Evolutionary conservation across 2,888 invertebrate species (phyloP).

Genomic region (Caenorhabditis sinica): DNA sequence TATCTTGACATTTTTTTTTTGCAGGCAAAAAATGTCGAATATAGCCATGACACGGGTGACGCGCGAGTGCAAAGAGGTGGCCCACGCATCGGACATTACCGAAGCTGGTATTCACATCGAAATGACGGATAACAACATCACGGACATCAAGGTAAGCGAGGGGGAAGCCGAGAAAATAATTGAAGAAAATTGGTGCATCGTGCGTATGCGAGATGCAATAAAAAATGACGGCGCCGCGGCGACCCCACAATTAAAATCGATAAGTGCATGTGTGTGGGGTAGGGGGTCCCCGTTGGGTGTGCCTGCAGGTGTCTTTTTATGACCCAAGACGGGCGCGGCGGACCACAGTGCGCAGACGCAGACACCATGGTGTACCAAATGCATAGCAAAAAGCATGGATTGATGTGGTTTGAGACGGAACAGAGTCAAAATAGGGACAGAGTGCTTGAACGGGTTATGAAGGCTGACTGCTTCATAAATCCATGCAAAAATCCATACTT

Average conservation of each 20-base stretch:
- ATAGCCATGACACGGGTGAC: constrained; percentile 97
- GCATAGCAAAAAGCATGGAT: constrained; percentile 13
- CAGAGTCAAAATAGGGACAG: background rate
- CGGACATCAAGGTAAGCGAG: constrained; percentile 90
- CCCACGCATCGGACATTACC: constrained; percentile 85
- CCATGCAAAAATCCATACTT: too few species aligned
- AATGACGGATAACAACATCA: constrained; percentile 92
- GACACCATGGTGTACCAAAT: background rate
- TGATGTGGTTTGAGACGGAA: background rate
- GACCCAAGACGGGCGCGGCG: background rate
- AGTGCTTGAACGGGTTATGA: too few species aligned
- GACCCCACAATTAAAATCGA: constrained; percentile 19
- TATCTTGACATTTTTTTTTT: background rate
- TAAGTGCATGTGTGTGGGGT: background rate
- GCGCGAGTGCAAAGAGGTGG: constrained; percentile 98
- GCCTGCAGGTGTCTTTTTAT: constrained; percentile 7
- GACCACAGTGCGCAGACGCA: background rate
- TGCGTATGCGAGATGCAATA: too few species aligned
- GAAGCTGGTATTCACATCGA: constrained; percentile 87
- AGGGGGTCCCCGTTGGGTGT: background rate
- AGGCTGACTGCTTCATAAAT: constrained; percentile 1
- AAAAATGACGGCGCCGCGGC: background rate
- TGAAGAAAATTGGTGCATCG: background rate
- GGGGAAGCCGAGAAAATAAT: background rate
- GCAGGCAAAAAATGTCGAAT: constrained; percentile 87